Evolutionary conservation across 2,113 vertebrate species (phyloP).

Genomic region (Dromas ardeola): DNA sequence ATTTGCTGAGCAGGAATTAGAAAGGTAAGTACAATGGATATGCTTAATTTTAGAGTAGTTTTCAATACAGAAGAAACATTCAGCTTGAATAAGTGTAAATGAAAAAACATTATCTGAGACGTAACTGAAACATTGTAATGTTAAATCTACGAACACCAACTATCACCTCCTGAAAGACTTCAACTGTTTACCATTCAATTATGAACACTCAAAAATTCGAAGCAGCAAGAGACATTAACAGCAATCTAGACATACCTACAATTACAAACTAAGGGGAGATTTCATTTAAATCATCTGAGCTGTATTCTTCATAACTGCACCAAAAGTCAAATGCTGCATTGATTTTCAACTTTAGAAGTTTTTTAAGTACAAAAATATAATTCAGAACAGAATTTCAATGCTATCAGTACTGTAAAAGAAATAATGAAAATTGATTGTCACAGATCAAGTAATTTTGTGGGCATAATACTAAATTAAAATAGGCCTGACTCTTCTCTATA

Average conservation of each 20-base stretch:
- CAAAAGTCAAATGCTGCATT: background rate
- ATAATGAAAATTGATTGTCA: background rate
- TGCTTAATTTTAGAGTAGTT: background rate
- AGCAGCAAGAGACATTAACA: background rate
- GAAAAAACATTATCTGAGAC: background rate
- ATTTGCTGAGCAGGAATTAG: background rate
- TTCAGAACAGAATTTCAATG: background rate
- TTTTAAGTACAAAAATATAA: background rate
- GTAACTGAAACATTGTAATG: background rate
- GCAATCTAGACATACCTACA: background rate
- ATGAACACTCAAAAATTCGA: background rate
- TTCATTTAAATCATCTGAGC: background rate
- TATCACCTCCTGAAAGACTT: background rate
- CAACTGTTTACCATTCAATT: background rate
- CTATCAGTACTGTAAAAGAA: background rate
- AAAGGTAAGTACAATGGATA: background rate
- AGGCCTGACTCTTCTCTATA: background rate
- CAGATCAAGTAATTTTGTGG: background rate
- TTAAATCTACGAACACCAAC: background rate
- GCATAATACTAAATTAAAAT: background rate
- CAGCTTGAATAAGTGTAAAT: background rate
- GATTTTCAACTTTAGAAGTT: background rate
- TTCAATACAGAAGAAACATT: background rate
- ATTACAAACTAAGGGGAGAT: background rate
- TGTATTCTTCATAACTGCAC: background rate